These are phyloP conservation scores for Anarhynchus alexandrinus DNA, from an alignment of 2,113 vertebrate genomes.

Conservation along the genomic window DNA sequence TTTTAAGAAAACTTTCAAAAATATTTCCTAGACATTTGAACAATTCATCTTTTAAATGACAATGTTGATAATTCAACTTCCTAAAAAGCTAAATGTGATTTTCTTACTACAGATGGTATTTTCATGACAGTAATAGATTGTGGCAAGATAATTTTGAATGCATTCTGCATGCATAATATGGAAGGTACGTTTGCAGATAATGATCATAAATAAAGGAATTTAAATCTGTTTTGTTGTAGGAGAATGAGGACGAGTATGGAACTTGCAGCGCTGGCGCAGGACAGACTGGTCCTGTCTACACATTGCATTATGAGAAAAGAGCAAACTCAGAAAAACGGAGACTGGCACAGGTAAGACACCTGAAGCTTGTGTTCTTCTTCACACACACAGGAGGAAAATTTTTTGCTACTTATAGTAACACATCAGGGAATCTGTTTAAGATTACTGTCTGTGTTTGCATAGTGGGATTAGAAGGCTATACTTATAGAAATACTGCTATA, in stretches of 20 bases:
- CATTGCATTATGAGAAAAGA: conserved; percentile 35
- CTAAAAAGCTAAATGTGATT: conserved; percentile 7
- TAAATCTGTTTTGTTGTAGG: conserved; percentile 56
- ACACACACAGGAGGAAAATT: not conserved
- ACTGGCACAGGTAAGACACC: conserved; percentile 69
- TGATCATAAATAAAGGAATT: conserved; percentile 35
- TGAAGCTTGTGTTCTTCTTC: not conserved
- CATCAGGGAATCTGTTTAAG: not conserved
- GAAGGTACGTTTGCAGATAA: not conserved
- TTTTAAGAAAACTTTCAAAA: conserved; percentile 4
- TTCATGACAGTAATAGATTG: conserved; percentile 49
- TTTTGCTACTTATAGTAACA: not conserved
- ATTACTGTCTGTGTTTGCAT: not conserved
- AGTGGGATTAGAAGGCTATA: not conserved
- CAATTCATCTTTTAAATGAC: not conserved
- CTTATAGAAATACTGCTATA: not conserved
- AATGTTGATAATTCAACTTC: not conserved
- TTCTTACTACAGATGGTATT: conserved; percentile 55
- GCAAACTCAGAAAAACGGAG: conserved; percentile 48
- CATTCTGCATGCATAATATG: conserved; percentile 42
- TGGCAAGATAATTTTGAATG: conserved; percentile 51
- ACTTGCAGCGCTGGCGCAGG: conserved; percentile 49
- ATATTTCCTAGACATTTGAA: not conserved
- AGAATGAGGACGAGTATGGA: conserved; percentile 70
- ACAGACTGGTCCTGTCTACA: conserved; percentile 48